Evolutionary conservation across 2,888 invertebrate species (phyloP).

Genomic region (Meliscaeva auricollis): DNA sequence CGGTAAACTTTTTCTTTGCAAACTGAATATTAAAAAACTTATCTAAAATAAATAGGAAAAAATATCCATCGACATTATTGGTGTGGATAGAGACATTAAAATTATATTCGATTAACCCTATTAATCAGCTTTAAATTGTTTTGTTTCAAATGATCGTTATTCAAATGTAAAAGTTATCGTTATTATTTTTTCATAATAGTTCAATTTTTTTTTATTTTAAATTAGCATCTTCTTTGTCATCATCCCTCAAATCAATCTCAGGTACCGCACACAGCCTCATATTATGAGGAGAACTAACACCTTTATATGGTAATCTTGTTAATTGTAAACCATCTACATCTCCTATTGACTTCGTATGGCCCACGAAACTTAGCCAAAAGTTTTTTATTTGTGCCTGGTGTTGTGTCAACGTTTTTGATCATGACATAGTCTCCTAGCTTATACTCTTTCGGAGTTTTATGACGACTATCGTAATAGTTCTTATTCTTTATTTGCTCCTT

Average conservation of each 20-base stretch:
- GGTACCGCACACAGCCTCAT: not conserved
- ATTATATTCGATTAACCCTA: too few species aligned
- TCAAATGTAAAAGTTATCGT: too few species aligned
- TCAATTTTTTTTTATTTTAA: too few species aligned
- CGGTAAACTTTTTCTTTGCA: too few species aligned
- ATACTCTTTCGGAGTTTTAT: conserved; percentile 54
- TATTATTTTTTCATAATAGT: too few species aligned
- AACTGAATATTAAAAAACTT: too few species aligned
- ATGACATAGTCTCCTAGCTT: conserved; percentile 76
- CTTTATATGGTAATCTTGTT: conserved; percentile 21
- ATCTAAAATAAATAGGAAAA: too few species aligned
- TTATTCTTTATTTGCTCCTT: conserved; percentile 60
- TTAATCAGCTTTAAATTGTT: too few species aligned
- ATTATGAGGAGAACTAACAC: not conserved
- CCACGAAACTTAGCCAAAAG: conserved; percentile 77
- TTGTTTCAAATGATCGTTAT: too few species aligned
- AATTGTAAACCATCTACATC: conserved; percentile 53
- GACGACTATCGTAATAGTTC: conserved; percentile 49
- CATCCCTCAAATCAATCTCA: not conserved
- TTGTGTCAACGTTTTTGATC: conserved; percentile 73
- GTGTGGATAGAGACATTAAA: too few species aligned
- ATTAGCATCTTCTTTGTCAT: not conserved
- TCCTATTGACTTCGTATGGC: conserved; percentile 76
- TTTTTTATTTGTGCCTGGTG: too few species aligned
- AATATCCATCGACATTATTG: too few species aligned